Conservation (phyloP, 2,113 vertebrate genomes). For the Emydocephalus ijimae region DNA sequence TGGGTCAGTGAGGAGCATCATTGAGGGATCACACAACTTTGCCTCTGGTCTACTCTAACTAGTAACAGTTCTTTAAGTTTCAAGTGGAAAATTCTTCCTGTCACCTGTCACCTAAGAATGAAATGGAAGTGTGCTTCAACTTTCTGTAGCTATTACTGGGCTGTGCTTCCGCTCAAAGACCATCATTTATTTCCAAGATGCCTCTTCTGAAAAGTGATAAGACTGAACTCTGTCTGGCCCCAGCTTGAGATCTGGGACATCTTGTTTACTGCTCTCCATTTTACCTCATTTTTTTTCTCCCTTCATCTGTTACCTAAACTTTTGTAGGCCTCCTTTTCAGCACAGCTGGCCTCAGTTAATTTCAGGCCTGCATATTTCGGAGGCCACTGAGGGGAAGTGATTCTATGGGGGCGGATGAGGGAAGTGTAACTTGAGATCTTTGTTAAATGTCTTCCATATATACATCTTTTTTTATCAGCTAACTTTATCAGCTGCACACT, state of each 20-base stretch:
- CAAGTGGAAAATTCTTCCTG: background rate
- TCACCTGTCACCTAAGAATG: background rate
- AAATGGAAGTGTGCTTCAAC: background rate
- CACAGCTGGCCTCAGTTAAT: background rate
- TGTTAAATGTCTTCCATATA: background rate
- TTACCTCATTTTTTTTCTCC: background rate
- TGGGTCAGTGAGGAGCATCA: background rate
- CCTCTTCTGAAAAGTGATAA: background rate
- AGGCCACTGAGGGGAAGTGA: conserved; percentile 24
- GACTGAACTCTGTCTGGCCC: background rate
- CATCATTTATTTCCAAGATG: background rate
- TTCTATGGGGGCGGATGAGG: background rate
- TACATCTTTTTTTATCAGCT: background rate
- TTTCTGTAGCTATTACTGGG: background rate
- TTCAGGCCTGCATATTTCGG: background rate
- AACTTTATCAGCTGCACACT: background rate
- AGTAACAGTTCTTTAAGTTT: background rate
- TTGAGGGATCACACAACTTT: background rate
- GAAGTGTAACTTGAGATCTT: conserved; percentile 3
- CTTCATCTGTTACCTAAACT: background rate
- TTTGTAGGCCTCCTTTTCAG: background rate
- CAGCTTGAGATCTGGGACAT: background rate
- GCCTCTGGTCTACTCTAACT: background rate
- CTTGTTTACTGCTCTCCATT: background rate
- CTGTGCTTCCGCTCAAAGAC: background rate